Evolutionary conservation across 2,113 vertebrate species (phyloP), one percentile per base, ranked within the genome.

Genomic region (Microcebus tavaratra): DNA sequence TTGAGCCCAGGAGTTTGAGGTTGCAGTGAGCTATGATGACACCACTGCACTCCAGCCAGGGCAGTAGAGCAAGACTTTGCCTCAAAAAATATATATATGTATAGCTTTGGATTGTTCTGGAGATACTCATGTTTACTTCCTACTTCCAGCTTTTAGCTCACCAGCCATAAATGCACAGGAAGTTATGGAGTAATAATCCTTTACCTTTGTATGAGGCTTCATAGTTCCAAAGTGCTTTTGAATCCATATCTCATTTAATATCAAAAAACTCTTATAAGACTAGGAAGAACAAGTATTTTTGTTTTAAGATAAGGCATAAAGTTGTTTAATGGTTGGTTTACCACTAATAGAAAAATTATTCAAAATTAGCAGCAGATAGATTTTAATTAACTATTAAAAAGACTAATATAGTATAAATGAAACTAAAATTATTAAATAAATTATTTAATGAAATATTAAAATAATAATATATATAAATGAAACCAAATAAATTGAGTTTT

Each of bases 301-400:
- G 73, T 91, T 94, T 95, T 95, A 89, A 94, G 70, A 57, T 83
- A 88, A 96, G 21, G 13, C 34, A 81, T 94, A 72, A 92, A 79
- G 45, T 92, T 72, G 1, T 72, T 90, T 39, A 63, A 2, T 70
- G 14, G 14, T 96, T 93, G 36, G 13, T 78, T 93, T 17, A 61
- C 39, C 15, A 73, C 45, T 72, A 91, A 73, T 20, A 65, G 29
- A 73, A 93, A 97, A 91, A 57, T 86, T 86, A 39, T 48, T 39
- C 4, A 88, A 95, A 90, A 65, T 97, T 73, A 68, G 17, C 45
- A 92, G 39, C 59, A 83, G 12, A n/a, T 91, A 94, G 21, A 90
- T 90, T 83, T 96, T 83, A 42, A 86, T 89, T 81, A 67, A 89
- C 36, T 76, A 57, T 68, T 90, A 55, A 84, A 90, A 90, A 96